Conservation (phyloP, 2,797 vertebrate genomes). For the Helostoma temminkii region DNA sequence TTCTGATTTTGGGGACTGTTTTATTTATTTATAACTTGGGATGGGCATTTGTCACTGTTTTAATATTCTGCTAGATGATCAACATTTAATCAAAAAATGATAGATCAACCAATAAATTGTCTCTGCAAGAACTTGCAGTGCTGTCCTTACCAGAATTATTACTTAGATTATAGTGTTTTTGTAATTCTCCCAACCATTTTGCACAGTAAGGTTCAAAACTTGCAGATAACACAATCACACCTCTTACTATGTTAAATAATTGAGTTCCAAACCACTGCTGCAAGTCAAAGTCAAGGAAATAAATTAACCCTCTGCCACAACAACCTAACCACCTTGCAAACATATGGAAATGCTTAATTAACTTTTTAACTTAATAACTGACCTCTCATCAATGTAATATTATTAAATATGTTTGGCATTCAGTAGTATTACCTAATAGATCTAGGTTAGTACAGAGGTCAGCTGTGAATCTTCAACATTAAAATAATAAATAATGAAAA, state of each 20-base stretch:
- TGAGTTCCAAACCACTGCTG: background rate
- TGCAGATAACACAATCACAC: background rate
- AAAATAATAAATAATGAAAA: background rate
- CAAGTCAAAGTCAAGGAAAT: slow-evolving; percentile 1
- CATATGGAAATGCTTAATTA: background rate
- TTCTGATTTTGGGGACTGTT: too few relatives aligned
- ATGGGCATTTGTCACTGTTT: too few relatives aligned
- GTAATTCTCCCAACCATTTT: background rate
- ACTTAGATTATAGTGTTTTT: background rate
- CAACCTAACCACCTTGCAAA: background rate
- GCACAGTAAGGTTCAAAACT: background rate
- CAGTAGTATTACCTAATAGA: background rate
- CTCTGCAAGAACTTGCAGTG: background rate
- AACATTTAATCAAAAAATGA: background rate
- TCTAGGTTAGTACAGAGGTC: too few relatives aligned
- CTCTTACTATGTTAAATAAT: background rate
- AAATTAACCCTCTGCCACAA: background rate
- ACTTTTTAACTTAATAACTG: background rate
- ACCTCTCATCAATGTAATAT: background rate
- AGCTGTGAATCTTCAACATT: too few relatives aligned
- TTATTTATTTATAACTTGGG: too few relatives aligned
- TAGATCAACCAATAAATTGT: background rate
- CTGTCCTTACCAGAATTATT: background rate
- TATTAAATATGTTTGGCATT: background rate
- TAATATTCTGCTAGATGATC: background rate